Evolutionary conservation across 2,113 vertebrate species (phyloP).

Genomic region (Nasalis larvatus): DNA sequence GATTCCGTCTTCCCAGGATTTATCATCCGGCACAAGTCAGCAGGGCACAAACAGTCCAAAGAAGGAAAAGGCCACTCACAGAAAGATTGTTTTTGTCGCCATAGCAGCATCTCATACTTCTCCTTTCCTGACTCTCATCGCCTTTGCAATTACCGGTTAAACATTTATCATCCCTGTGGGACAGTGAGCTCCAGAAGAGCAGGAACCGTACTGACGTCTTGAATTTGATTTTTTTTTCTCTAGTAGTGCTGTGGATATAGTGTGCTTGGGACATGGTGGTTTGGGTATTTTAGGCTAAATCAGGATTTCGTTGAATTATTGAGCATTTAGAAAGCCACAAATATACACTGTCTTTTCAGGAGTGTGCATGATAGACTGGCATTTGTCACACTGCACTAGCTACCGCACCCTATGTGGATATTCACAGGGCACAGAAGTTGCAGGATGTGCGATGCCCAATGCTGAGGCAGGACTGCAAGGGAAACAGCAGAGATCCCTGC

Average conservation of each 20-base stretch:
- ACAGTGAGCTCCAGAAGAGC: neutral
- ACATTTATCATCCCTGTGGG: neutral
- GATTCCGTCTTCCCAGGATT: neutral
- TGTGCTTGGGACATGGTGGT: neutral
- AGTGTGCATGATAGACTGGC: neutral
- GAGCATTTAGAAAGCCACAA: neutral
- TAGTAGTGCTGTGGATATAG: neutral
- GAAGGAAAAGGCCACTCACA: neutral
- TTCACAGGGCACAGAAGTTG: neutral
- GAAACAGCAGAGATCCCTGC: neutral
- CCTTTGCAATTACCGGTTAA: neutral
- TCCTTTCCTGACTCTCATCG: too few relatives aligned
- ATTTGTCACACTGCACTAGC: too few relatives aligned
- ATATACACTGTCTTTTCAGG: neutral
- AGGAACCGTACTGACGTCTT: neutral
- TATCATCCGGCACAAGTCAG: neutral
- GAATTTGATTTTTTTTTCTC: neutral
- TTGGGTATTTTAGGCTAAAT: neutral
- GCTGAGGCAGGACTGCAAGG: neutral
- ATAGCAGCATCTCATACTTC: neutral
- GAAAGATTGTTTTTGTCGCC: neutral
- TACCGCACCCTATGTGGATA: fast-evolving
- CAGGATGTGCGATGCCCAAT: fast-evolving
- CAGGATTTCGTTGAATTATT: neutral
- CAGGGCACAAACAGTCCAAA: neutral